Evolutionary conservation across 1,140 invertebrate species (phyloP).

Genomic region (Cyrtorhinus lividipennis): DNA sequence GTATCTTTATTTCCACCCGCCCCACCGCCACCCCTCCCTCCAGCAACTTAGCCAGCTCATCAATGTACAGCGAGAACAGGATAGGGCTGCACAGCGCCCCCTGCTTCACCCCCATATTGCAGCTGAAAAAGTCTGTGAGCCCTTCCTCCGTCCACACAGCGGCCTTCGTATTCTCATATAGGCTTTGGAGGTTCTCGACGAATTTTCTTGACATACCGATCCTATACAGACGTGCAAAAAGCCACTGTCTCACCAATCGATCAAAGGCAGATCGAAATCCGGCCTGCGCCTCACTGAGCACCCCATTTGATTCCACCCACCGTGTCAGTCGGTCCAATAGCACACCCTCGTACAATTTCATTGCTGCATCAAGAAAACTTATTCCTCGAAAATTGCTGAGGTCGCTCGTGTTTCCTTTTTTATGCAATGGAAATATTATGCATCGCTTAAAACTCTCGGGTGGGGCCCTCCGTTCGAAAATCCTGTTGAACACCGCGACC

Average conservation of each 20-base stretch:
- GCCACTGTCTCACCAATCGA: neutral
- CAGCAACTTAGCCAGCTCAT: conserved; percentile 19
- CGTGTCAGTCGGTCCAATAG: conserved; percentile 21
- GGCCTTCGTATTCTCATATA: conserved; percentile 9
- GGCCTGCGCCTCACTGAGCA: conserved; percentile 25
- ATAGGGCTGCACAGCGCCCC: conserved; percentile 19
- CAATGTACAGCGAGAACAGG: conserved; percentile 22
- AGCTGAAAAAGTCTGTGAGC: conserved; percentile 9
- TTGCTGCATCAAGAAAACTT: conserved; percentile 22
- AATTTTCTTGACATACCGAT: conserved; percentile 11
- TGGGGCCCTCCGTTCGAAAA: neutral
- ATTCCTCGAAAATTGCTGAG: conserved; percentile 26
- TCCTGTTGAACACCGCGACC: neutral
- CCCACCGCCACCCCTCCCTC: conserved; percentile 16
- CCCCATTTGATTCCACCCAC: conserved; percentile 21
- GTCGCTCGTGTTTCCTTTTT: conserved; percentile 22
- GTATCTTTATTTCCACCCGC: neutral
- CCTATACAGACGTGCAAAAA: conserved; percentile 1
- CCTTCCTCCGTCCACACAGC: conserved; percentile 10
- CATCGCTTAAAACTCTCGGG: conserved; percentile 4
- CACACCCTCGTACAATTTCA: conserved; percentile 25
- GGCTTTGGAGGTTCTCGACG: neutral
- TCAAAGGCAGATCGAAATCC: conserved; percentile 24
- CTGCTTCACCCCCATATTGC: conserved; percentile 22
- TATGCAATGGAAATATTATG: conserved; percentile 15